Base-by-base conservation (phyloP, 2,888 invertebrate genomes). In the Thera obeliscata region DNA sequence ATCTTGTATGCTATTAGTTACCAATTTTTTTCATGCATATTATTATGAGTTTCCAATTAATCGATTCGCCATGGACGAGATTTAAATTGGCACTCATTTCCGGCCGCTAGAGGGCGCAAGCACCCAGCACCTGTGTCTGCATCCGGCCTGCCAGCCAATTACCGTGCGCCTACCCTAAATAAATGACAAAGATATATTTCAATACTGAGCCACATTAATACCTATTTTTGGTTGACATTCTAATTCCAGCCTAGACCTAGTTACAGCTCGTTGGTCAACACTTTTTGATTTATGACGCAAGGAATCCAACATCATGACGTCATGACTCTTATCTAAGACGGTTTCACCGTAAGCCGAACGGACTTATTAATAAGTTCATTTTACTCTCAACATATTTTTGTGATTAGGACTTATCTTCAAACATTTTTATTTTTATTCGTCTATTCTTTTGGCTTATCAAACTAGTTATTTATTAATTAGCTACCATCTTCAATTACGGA, bases 21-120 rank as follows among this genome's bases (percentile, higher is more conserved):
- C n/a, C 12, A 49, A n/a, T 49, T 12, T 49, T 8, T 33, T 52
- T 52, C 8, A 8, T 52, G 33, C n/a, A 46, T 58, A 61, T 61
- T 61, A 48, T 55, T 55, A 64, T 81, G 79, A 79, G 76, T 76
- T 78, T 72, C 82, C 84, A 85, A 90, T 91, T 87, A 90, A 89
- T 90, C 84, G 86, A 87, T 87, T 85, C 81, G 81, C 82, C 81
- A 77, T 81, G 85, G 87, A 88, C 88, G 88, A 90, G 87, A 90
- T 90, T 89, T 85, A 89, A 91, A 91, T 91, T 88, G 88, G 87
- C 84, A 81, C 87, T 88, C 88, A 86, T 88, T 91, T 88, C 87
- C 88, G 84, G 87, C 87, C 85, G 81, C 85, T 83, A 85, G 88
- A 86, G 87, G 86, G 87, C 82, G 85, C 86, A 85, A 87, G 87